Evolutionary conservation across 2,113 vertebrate genomes (phyloP).

Genomic region (Chaenocephalus aceratus): DNA sequence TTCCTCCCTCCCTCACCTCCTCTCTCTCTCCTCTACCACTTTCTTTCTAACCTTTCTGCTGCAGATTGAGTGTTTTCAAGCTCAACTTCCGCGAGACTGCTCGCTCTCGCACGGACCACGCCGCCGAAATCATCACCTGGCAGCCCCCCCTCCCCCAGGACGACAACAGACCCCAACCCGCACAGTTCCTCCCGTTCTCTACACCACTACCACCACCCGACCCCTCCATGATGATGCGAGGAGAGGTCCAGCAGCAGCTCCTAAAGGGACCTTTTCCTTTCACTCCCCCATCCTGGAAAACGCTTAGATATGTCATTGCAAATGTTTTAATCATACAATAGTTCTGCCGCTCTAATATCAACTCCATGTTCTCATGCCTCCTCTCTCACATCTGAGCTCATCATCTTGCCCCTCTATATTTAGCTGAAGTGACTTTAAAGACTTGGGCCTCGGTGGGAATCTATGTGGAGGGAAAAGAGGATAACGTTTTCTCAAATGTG

Average conservation of each 20-base stretch:
- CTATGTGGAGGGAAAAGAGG: slow-evolving; percentile 24
- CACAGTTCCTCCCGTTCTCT: slow-evolving; percentile 37
- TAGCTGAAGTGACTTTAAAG: slow-evolving; percentile 53
- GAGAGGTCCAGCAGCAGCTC: slow-evolving; percentile 47
- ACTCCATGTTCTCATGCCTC: slow-evolving; percentile 1
- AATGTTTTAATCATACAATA: slow-evolving; percentile 24
- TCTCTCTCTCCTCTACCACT: slow-evolving; percentile 20
- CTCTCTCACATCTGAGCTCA: slow-evolving; percentile 23
- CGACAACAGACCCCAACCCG: slow-evolving; percentile 70
- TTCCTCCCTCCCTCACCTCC: slow-evolving; percentile 32
- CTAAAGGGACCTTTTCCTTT: slow-evolving; percentile 39
- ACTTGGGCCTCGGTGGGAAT: slow-evolving; percentile 40
- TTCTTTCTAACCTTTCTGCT: slow-evolving; percentile 83
- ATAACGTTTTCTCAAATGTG: slow-evolving; percentile 15
- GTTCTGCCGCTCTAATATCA: background rate
- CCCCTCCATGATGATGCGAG: slow-evolving; percentile 40
- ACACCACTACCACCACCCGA: slow-evolving; percentile 26
- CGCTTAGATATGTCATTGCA: slow-evolving; percentile 19
- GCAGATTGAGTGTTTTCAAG: slow-evolving; percentile 94
- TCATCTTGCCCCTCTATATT: slow-evolving; percentile 2
- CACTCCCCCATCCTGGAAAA: background rate
- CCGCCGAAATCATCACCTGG: slow-evolving; percentile 88
- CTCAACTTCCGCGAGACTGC: slow-evolving; percentile 92
- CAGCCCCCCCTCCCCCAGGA: slow-evolving; percentile 78
- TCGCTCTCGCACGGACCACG: slow-evolving; percentile 91